Base-by-base conservation (phyloP, 2,888 invertebrate genomes). In the Neoascia interrupta region DNA sequence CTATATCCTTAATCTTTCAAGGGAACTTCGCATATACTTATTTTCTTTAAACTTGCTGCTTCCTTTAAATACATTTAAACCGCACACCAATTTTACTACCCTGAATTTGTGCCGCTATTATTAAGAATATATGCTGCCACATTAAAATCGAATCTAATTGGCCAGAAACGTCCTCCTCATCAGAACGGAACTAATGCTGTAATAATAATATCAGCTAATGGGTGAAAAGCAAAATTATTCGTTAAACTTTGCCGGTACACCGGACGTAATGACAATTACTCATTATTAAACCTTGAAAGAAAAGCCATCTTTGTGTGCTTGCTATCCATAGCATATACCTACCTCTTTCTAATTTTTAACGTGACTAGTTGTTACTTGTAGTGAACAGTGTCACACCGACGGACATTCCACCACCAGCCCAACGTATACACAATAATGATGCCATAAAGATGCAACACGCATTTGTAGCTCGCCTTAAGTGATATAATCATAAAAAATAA, bases 401-500 rank as follows among this genome's bases (percentile, higher is more conserved):
- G 26, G 15, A 58, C 21, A 23, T 5, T 45, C n/a, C n/a, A 26
- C 26, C 11, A 19, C 15, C 36, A 36, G 28, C 10, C n/a, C n/a
- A 31, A 15, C n/a, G 43, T 43, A 15, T 21, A 19, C 45, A 47
- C n/a, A n/a, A n/a, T 60, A 60, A 60, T 45, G 45, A 56, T 34
- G 19, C 37, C 49, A 64, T 64, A 66, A 66, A 58, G 60, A 66
- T 73, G 66, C 58, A 53, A 53, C 58, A 51, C 43, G 18, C 16
- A 28, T 28, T 39, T 11, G 21, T 15, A 8, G 28, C 16, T 41
- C 49, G 34, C 34, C 49, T 8, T 10, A n/a, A 11, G n/a, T 15
- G 21, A 41, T 45, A 73, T 66, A 66, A 73, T 73, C 73, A 53
- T 73, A 73, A 73, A 73, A n/a, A 73, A 73, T 66, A 73, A 73